A percentile compares a stretch with the other conserved stretches of the same genome.
Conservation (phyloP, 2,888 invertebrate species). For the Bimastos eiseni region DNA sequence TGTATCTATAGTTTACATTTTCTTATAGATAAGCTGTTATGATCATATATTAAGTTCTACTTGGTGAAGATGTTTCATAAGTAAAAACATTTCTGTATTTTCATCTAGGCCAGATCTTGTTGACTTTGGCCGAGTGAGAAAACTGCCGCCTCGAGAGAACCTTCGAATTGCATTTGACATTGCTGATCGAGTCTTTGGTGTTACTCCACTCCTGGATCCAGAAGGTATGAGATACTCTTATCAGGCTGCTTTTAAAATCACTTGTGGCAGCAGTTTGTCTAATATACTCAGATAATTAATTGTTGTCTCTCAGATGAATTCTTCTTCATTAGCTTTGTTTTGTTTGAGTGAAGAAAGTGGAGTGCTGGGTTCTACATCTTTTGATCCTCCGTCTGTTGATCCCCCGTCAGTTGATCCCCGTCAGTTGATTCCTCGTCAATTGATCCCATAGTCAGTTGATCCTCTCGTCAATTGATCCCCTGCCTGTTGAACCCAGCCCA, state of each 20-base stretch:
- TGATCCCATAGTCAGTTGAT: too few relatives aligned
- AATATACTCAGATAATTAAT: not conserved
- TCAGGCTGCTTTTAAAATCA: not conserved
- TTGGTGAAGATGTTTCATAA: not conserved
- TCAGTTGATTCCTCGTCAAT: too few relatives aligned
- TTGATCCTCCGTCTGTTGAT: too few relatives aligned
- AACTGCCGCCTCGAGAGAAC: conserved; percentile 85
- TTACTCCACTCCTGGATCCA: conserved; percentile 92
- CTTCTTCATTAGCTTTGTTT: too few relatives aligned
- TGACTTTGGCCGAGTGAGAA: conserved; percentile 68
- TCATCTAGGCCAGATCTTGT: conserved; percentile 73
- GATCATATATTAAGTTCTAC: not conserved
- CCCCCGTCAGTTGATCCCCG: too few relatives aligned
- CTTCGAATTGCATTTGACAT: conserved; percentile 94
- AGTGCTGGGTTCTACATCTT: too few relatives aligned
- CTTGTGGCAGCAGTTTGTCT: not conserved
- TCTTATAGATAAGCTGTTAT: not conserved
- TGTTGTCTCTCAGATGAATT: too few relatives aligned
- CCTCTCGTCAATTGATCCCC: too few relatives aligned
- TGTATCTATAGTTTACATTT: not conserved
- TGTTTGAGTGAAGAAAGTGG: not conserved
- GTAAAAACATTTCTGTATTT: not conserved
- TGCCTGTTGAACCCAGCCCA: too few relatives aligned
- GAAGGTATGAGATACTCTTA: conserved; percentile 74
- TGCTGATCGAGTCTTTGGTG: conserved; percentile 96